phyloP scores from a whole-genome alignment of 2,888 invertebrate species.

The Syrista parreyssii region DNA sequence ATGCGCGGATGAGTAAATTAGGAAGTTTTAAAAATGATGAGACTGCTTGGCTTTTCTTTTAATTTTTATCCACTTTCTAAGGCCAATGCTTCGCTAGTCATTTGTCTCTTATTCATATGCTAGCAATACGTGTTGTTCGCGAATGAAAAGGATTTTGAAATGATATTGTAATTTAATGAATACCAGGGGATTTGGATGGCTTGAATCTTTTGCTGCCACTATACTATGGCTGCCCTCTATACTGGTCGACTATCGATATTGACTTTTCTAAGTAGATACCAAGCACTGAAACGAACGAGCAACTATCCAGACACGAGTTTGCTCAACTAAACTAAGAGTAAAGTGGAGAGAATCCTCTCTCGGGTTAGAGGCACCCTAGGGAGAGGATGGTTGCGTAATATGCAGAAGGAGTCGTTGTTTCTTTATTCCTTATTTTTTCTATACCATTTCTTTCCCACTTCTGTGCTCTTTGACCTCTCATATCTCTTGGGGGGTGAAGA shows the following conservation, averaged over 20 bases:
- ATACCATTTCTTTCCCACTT: background rate
- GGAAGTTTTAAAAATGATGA: background rate
- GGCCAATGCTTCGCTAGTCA: background rate
- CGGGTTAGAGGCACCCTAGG: background rate
- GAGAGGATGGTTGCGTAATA: background rate
- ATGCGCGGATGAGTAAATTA: background rate
- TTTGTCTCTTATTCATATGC: background rate
- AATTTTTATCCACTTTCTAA: background rate
- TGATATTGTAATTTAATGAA: constrained; percentile 48
- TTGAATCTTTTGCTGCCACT: background rate
- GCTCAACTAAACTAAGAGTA: constrained; percentile 27
- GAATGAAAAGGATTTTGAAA: background rate
- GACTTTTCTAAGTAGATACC: constrained; percentile 52
- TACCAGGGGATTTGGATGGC: constrained; percentile 33
- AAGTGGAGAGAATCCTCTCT: constrained; percentile 15
- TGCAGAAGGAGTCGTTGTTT: background rate
- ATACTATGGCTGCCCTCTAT: background rate
- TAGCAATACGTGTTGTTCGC: background rate
- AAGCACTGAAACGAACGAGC: constrained; percentile 37
- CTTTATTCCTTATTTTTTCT: background rate
- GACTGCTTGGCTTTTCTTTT: background rate
- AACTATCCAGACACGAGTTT: constrained; percentile 6
- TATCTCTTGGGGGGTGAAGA: background rate
- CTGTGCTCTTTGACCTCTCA: background rate
- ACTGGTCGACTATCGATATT: constrained; percentile 42